Evolutionary conservation across 2,113 vertebrate genomes (phyloP), one percentile per base, ranked within the genome.

Genomic region (Gambusia holbrooki): DNA sequence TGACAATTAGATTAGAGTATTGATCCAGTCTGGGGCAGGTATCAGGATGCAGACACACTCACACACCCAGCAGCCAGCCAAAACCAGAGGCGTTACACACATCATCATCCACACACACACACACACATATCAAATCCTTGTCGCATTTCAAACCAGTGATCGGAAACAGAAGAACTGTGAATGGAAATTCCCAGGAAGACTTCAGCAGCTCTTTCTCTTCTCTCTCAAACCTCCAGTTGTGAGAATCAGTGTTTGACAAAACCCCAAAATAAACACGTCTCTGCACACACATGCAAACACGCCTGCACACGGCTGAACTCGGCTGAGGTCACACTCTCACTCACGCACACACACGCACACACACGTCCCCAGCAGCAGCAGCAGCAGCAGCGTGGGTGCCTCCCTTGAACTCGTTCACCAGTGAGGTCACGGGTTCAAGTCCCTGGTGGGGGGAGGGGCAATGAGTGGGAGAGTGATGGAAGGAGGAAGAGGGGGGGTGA

Each of bases 371-470:
- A 66, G 67, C 51, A 61, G 80, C 27, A 67, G 76, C 73, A 79
- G 35, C 35, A 35, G 35, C 35, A 35, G 78, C 84, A 88, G 89
- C 83, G 86, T 69, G 68, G 74, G 81, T 88, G 84, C 84, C 87
- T 91, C 78, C 86, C 85, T 82, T 93, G 91, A 94, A 94, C 93
- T 90, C 90, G 88, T 90, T 91, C 92, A 94, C 90, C 81, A 67
- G 37, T 67, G 17, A 77, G 93, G 92, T 94, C 92, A 93, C 58
- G 80, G 92, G 93, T 94, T 94, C 93, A 94, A 93, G 92, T 94
- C 93, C 92, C 90, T 81, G 65, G 81, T 92, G 91, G 89, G 86
- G 51, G 91, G 90, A 77, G 75, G 87, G 87, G 79, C 77, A 69
- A 72, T 2, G 12, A 75, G 81, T 76, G 70, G 66, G 63, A 73